Evolutionary conservation across 2,113 vertebrate genomes (phyloP).

Genomic region (Plectropomus leopardus): DNA sequence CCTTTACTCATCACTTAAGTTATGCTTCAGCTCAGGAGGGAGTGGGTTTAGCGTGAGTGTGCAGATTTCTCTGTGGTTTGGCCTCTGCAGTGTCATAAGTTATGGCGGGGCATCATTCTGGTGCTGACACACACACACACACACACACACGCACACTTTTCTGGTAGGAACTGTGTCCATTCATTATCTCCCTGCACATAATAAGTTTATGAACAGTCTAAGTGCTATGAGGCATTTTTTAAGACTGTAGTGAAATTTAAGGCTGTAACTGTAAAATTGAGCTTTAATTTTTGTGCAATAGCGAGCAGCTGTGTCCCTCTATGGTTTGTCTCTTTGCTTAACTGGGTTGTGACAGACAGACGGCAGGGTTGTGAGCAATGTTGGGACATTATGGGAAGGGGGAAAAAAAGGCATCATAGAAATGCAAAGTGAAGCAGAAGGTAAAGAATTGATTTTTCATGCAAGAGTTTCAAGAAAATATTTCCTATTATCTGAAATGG

Average conservation of each 20-base stretch:
- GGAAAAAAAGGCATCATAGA: not conserved
- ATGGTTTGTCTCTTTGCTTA: constrained; percentile 50
- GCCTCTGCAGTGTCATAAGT: not conserved
- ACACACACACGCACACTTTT: not conserved
- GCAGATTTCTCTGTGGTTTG: not conserved
- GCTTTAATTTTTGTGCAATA: constrained; percentile 45
- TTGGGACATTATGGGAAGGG: not conserved
- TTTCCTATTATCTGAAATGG: no score
- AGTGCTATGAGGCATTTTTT: not conserved
- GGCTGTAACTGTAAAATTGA: constrained; percentile 50
- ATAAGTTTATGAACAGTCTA: not conserved
- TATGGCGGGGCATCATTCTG: not conserved
- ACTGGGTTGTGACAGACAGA: constrained; percentile 26
- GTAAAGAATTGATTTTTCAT: no score
- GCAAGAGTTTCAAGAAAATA: no score
- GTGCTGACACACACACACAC: not conserved
- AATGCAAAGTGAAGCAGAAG: not conserved
- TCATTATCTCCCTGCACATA: no score
- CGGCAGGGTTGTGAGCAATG: not conserved
- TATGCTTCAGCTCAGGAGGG: constrained; percentile 20
- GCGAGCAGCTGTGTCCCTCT: constrained; percentile 46
- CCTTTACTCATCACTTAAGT: constrained; percentile 35
- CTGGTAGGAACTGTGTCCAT: no score
- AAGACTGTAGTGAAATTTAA: constrained; percentile 19
- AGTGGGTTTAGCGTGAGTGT: constrained; percentile 12